Evolutionary conservation across 2,888 invertebrate species (phyloP), one percentile per base, ranked within the genome.

Genomic region (Microplitis deprimator): DNA sequence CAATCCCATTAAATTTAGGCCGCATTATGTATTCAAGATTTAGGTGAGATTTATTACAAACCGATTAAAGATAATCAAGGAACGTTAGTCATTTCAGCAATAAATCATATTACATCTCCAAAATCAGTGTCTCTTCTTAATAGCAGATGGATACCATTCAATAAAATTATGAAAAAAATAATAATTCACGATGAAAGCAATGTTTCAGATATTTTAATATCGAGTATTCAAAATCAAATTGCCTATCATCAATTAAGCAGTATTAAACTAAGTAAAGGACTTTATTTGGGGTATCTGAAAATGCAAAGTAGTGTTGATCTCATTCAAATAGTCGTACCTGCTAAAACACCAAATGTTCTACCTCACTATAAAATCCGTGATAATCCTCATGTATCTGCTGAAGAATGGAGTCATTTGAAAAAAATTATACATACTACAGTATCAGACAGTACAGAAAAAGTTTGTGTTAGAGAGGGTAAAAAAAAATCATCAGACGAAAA

Each of bases 241-340:
- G 90, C 91, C 75, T 95, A 94, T 88, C 93, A 94, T 83, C 94
- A 96, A 92, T 94, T 95, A 68, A 97, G 97, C 77, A 93, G 94
- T 80, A 94, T 96, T 75, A 95, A 95, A 84, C 90, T 99, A 70
- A 92, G 94, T 1, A 94, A 95, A 41, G 99, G 99, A 0, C 92
- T 99, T 29, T 99, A 99, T 91, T 91, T 99, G 82, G 97, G 98
- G 61, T 99, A 98, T 90, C 91, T 99, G 81, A 98, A 99, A 90
- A 95, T 99, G 92, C 97, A 97, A 88, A 97, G 97, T 83, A 98
- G 98, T 1, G 97, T 99, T 76, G 98, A 98, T 89, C 94, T 96
- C 79, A 96, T 98, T 68, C 95, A 97, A 85, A 95, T 99, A 8
- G 95, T 99, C 68, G 98, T 98, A 38, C 97, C 98, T 0, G 93